Percentiles rank a stretch among this genome's conserved stretches.
Evolutionary conservation across 2,888 invertebrate genomes (phyloP).

Genomic region (Allophyes oxyacanthae): DNA sequence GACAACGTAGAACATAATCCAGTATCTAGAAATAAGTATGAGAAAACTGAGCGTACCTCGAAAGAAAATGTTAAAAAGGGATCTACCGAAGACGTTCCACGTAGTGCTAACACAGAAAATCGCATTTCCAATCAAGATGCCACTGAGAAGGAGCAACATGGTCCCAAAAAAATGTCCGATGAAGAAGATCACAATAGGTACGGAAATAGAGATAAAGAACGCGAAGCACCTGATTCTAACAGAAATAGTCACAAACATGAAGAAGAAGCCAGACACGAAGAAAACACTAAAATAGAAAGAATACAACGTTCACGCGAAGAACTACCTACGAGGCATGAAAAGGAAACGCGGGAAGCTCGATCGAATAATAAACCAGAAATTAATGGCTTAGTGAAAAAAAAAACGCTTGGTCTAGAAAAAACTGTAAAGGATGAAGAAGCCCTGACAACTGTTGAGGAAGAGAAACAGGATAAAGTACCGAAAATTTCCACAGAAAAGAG

Average conservation of each 20-base stretch:
- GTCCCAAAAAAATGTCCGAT: neutral
- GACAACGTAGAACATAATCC: neutral
- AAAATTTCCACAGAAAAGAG: no score
- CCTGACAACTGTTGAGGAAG: neutral
- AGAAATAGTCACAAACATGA: neutral
- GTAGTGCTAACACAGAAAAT: neutral
- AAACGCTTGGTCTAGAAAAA: neutral
- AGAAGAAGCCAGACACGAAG: neutral
- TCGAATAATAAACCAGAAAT: neutral
- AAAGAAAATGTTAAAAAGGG: neutral
- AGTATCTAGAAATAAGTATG: neutral
- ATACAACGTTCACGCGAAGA: no score
- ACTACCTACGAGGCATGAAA: neutral
- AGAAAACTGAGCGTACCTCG: neutral
- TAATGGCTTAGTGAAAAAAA: conserved; percentile 1
- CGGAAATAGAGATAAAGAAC: neutral
- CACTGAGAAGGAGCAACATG: neutral
- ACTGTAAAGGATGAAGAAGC: neutral
- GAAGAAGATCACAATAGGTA: neutral
- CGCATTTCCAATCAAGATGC: neutral
- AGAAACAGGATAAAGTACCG: neutral
- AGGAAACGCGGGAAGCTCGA: neutral
- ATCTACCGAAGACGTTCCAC: neutral
- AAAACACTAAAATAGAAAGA: neutral
- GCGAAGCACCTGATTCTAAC: neutral